A percentile compares a stretch with the other conserved stretches of the same genome.
phyloP scores from a whole-genome alignment of 2,888 invertebrate genomes.

The Yponomeuta malinellus region DNA sequence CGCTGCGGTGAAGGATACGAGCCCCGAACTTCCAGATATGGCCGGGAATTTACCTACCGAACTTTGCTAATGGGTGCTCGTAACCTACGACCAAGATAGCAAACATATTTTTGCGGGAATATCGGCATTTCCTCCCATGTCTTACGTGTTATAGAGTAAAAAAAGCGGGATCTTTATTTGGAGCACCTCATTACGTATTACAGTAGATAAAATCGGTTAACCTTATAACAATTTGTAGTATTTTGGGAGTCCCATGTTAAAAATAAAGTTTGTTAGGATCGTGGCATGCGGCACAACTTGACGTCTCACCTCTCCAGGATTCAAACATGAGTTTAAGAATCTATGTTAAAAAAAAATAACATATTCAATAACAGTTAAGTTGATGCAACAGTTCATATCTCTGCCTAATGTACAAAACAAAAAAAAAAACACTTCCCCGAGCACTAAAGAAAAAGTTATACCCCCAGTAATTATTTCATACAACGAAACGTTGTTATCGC shows the following conservation, averaged over 20 bases:
- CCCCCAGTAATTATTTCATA: slow-evolving; percentile 6
- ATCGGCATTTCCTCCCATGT: not conserved
- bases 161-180: not conserved
- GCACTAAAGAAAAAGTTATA: slow-evolving; percentile 1
- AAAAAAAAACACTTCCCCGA: not conserved
- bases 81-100: slow-evolving; percentile 14
- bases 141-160: not conserved
- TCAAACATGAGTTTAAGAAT: too few species aligned
- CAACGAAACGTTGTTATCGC: slow-evolving; percentile 9
- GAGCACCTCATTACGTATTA: not conserved
- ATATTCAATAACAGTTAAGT: too few species aligned
- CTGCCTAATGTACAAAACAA: not conserved
- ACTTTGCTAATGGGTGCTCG: slow-evolving; percentile 29
- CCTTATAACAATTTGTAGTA: too few species aligned
- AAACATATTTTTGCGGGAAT: slow-evolving; percentile 12
- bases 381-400: not conserved
- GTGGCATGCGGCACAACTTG: too few species aligned
- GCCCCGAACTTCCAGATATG: slow-evolving; percentile 36
- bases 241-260: too few species aligned
- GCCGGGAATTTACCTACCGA: slow-evolving; percentile 32
- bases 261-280: too few species aligned
- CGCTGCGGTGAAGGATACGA: slow-evolving; percentile 43
- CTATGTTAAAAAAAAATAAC: too few species aligned
- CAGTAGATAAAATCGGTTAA: too few species aligned
- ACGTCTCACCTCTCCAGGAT: too few species aligned